Conservation (phyloP, 2,113 vertebrate species). For the Ivindomyrus marchei region DNA sequence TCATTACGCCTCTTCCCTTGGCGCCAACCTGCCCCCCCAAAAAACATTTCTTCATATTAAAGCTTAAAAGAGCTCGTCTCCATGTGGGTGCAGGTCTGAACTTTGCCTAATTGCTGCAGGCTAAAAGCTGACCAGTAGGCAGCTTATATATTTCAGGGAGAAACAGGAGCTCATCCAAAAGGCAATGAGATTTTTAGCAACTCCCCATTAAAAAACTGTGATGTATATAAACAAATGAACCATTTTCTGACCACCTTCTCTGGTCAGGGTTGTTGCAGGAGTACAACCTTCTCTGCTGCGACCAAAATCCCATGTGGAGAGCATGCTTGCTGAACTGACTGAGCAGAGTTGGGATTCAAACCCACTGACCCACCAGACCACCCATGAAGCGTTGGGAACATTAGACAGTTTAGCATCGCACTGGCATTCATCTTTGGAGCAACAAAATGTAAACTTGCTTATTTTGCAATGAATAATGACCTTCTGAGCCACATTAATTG, state of each 20-base stretch:
- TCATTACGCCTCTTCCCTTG: not conserved
- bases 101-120: not conserved
- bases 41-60: not conserved
- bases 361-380: not conserved
- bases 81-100: not conserved
- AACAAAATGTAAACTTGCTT: conserved; percentile 14
- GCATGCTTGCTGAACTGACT: not conserved
- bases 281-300: not conserved
- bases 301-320: not conserved
- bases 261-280: not conserved
- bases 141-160: not conserved
- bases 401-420: not conserved
- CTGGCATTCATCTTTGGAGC: conserved; percentile 16
- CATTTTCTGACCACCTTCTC: not conserved
- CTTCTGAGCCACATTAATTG: conserved; percentile 22
- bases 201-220: not conserved
- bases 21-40: not conserved
- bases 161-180: not conserved
- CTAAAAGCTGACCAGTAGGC: not conserved
- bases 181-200: not conserved
- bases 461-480: conserved; percentile 27
- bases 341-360: not conserved
- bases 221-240: not conserved
- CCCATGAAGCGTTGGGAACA: not conserved
- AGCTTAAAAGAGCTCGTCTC: not conserved